A percentile compares a stretch with the other conserved stretches of the same genome.
These are phyloP conservation scores for Nymphalis polychloros DNA, from an alignment of 2,888 invertebrate genomes.

Conservation along the genomic window DNA sequence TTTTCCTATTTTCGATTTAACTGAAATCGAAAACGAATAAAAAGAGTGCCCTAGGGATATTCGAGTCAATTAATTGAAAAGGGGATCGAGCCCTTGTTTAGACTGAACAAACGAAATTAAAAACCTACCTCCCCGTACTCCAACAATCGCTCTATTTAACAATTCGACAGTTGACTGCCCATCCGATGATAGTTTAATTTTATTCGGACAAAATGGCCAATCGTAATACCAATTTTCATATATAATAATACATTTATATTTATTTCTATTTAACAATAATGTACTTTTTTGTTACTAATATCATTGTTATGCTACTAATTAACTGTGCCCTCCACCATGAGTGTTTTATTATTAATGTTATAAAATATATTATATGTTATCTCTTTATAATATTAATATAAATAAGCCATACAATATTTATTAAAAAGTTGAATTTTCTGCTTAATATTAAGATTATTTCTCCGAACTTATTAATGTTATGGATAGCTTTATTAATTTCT, in stretches of 20 bases:
- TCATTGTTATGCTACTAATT: too few species aligned
- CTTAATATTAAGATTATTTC: too few species aligned
- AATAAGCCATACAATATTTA: too few species aligned
- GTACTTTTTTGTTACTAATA: too few species aligned
- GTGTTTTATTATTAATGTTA: too few species aligned
- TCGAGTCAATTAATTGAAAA: constrained; percentile 69
- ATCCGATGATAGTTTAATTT: constrained; percentile 33
- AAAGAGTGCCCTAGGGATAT: constrained; percentile 53
- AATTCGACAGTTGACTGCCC: constrained; percentile 45
- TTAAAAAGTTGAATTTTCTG: too few species aligned
- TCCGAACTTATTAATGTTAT: neutral
- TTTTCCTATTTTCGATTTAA: constrained; percentile 52
- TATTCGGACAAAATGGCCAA: constrained; percentile 17
- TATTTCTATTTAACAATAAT: neutral
- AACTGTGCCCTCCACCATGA: too few species aligned
- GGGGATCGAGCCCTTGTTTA: constrained; percentile 68
- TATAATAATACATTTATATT: neutral
- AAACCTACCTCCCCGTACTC: constrained; percentile 56
- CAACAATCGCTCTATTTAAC: constrained; percentile 69
- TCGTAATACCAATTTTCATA: too few species aligned
- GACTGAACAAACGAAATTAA: constrained; percentile 75
- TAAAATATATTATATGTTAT: too few species aligned
- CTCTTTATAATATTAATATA: too few species aligned
- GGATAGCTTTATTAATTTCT: constrained; percentile 8
- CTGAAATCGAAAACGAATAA: constrained; percentile 56